Evolutionary conservation across 2,113 vertebrate species (phyloP).

Genomic region (Gopherus flavomarginatus): DNA sequence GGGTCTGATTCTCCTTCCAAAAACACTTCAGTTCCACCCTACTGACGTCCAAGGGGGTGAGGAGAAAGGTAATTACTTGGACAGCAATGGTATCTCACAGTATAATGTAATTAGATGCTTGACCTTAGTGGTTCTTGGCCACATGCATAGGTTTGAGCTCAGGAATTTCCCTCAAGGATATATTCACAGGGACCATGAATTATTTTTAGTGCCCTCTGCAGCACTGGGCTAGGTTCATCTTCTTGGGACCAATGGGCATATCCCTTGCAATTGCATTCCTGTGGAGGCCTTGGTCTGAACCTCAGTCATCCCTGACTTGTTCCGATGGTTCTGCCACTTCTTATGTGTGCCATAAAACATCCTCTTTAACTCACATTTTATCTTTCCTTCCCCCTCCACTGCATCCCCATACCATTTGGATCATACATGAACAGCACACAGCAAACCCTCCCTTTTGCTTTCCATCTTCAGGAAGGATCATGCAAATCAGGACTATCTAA

Average conservation of each 20-base stretch:
- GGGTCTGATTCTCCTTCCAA: background rate
- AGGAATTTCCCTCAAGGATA: background rate
- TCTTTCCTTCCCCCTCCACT: background rate
- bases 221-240: background rate
- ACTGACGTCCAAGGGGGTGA: constrained; percentile 17
- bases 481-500: background rate
- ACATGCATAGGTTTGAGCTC: constrained; percentile 29
- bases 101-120: constrained; percentile 7
- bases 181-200: background rate
- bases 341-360: background rate
- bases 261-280: background rate
- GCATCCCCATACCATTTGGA: background rate
- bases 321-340: background rate
- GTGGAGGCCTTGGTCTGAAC: background rate
- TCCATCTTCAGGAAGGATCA: background rate
- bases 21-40: constrained; percentile 29
- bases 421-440: background rate
- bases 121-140: constrained; percentile 52
- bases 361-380: background rate
- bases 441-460: background rate
- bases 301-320: background rate
- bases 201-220: background rate
- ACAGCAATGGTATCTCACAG: background rate
- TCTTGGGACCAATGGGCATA: background rate
- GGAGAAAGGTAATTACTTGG: constrained; percentile 39